Conservation (phyloP, 2,888 invertebrate genomes). For the Theretra japonica region DNA sequence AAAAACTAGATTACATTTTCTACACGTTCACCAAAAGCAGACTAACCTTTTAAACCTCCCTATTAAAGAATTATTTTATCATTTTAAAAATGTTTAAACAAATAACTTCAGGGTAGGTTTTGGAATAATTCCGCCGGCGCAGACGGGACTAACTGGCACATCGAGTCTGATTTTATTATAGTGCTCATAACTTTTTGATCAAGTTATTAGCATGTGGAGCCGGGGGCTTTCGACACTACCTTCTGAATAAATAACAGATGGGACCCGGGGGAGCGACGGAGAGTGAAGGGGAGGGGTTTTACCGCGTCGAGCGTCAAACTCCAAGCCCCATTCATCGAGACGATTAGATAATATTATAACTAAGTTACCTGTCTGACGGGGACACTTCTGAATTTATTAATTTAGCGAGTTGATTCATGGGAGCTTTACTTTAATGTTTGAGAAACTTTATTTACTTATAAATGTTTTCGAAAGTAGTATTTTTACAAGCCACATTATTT, state of each 20-base stretch:
- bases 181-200: not conserved
- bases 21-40: no score
- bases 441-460: no score
- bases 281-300: not conserved
- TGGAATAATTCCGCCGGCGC: not conserved
- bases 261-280: not conserved
- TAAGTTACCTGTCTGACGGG: not conserved
- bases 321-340: not conserved
- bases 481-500: no score
- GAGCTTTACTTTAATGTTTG: not conserved
- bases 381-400: not conserved
- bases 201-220: slow-evolving; percentile 13
- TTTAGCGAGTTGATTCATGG: not conserved
- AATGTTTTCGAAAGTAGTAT: no score
- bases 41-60: no score
- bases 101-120: not conserved
- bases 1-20: no score
- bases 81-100: no score
- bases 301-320: not conserved
- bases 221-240: not conserved
- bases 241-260: not conserved
- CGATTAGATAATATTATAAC: not conserved
- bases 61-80: no score
- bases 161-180: slow-evolving; percentile 4
- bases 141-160: not conserved